A percentile compares a stretch with the other conserved stretches of the same genome.
Conservation (phyloP, 2,797 vertebrate species). For the Onychomys torridus region DNA sequence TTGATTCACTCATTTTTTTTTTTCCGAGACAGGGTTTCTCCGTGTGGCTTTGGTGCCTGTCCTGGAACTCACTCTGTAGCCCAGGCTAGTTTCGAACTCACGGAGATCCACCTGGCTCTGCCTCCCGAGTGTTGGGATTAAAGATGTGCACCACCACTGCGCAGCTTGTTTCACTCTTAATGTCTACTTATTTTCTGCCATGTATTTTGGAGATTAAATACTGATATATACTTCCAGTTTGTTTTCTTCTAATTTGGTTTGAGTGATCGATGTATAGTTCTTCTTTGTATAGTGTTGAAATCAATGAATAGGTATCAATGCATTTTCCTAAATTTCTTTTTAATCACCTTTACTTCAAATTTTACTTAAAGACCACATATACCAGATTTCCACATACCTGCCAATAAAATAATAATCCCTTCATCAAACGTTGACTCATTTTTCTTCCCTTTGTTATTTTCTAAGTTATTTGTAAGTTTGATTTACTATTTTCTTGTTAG, state of each 20-base stretch:
- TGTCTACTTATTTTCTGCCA: not conserved
- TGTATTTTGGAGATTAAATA: conserved; percentile 5
- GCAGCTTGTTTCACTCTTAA: not conserved
- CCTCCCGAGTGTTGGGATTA: too few relatives aligned
- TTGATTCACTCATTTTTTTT: too few relatives aligned
- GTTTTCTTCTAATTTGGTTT: not conserved
- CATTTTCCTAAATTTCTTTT: not conserved
- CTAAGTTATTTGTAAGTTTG: not conserved
- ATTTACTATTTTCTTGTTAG: not conserved
- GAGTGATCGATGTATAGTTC: not conserved
- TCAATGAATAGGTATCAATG: not conserved
- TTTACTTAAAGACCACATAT: not conserved
- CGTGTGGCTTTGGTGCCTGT: too few relatives aligned
- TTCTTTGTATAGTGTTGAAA: not conserved
- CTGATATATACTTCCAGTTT: not conserved
- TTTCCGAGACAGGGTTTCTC: too few relatives aligned
- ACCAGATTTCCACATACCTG: not conserved
- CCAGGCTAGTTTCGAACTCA: too few relatives aligned
- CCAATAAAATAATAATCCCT: not conserved
- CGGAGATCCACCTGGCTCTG: too few relatives aligned
- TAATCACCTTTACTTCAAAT: not conserved
- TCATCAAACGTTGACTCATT: not conserved
- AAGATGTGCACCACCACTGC: too few relatives aligned
- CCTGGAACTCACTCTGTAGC: too few relatives aligned
- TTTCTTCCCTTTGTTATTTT: not conserved